Conservation (phyloP, 53 echinoderm and acorn worm genomes). For the Arbacia lixula region DNA sequence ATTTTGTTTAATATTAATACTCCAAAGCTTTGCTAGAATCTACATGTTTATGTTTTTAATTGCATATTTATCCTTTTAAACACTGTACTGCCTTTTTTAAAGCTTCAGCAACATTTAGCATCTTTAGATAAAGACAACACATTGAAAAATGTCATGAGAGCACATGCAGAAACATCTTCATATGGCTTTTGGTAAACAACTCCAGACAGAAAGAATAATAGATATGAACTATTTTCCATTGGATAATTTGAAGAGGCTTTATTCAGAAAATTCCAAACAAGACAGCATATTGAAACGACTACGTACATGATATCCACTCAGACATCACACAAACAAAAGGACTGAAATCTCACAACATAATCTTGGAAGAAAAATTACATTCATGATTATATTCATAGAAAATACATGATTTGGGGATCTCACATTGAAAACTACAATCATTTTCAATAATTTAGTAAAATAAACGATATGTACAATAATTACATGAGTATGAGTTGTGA, state of each 20-base stretch:
- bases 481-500: constrained; percentile 54
- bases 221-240: background rate
- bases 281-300: constrained; percentile 30
- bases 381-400: constrained; percentile 45
- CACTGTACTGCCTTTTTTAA: too few species aligned
- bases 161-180: too few species aligned
- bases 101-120: too few species aligned
- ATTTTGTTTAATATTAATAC: too few species aligned
- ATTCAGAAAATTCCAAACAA: constrained; percentile 43
- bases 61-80: too few species aligned
- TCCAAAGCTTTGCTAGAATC: too few species aligned
- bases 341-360: constrained; percentile 30
- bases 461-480: constrained; percentile 50
- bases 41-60: too few species aligned
- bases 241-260: constrained; percentile 35
- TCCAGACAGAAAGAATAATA: too few species aligned
- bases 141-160: too few species aligned
- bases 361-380: constrained; percentile 16
- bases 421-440: constrained; percentile 27
- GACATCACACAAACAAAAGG: constrained; percentile 13
- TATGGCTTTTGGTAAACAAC: too few species aligned
- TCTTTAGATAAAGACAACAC: too few species aligned
- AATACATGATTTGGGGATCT: constrained; percentile 30
- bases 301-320: constrained; percentile 20
- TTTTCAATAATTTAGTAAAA: constrained; percentile 55